A percentile compares a stretch with the other conserved stretches of the same genome.
phyloP scores from a whole-genome alignment of 2,113 vertebrate genomes.

The Notothenia coriiceps region DNA sequence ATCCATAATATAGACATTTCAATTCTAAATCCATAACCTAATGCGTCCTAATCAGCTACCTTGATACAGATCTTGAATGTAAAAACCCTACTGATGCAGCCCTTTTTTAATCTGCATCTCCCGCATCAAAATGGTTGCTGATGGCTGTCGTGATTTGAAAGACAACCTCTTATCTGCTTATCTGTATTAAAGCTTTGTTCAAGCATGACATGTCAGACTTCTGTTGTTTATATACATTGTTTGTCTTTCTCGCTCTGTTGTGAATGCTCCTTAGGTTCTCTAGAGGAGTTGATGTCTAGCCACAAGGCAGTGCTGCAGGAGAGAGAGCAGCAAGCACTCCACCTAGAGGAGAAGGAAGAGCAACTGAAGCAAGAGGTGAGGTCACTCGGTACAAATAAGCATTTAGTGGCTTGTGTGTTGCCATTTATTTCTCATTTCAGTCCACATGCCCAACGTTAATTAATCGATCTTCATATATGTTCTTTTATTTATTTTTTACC shows the following conservation, averaged over 20 bases:
- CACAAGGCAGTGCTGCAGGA: constrained; percentile 77
- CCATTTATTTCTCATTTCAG: not conserved
- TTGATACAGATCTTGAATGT: too few species aligned
- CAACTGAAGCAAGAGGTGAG: constrained; percentile 86
- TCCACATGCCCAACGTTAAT: not conserved
- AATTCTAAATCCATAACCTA: too few species aligned
- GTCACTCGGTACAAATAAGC: not conserved
- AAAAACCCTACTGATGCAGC: too few species aligned
- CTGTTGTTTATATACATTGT: not conserved
- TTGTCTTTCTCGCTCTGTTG: constrained; percentile 3
- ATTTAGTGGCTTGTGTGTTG: not conserved
- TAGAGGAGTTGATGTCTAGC: constrained; percentile 80
- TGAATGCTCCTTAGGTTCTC: constrained; percentile 65
- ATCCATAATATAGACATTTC: too few species aligned
- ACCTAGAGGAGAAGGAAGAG: constrained; percentile 81
- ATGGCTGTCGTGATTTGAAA: not conserved
- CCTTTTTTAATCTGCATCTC: not conserved
- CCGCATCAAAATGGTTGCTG: not conserved
- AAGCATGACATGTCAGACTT: not conserved
- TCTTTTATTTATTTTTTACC: not conserved
- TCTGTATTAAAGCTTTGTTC: not conserved
- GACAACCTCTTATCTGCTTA: not conserved
- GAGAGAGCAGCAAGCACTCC: constrained; percentile 71
- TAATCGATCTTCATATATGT: not conserved
- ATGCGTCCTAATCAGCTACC: too few species aligned